Evolutionary conservation across 2,888 invertebrate genomes (phyloP).

Genomic region (Epinotia ramella): DNA sequence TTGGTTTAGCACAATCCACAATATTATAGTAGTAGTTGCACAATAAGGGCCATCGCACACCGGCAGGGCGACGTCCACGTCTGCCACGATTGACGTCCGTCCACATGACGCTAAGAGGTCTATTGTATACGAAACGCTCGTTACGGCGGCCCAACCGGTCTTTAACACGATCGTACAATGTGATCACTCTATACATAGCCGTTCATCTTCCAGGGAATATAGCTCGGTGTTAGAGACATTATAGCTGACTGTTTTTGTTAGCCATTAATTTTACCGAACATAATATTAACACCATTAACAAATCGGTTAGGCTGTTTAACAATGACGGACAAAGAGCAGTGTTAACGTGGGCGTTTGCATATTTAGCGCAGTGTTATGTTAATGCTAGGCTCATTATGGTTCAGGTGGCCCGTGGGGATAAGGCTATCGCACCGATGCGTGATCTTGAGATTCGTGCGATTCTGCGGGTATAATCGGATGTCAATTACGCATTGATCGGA

Average conservation of each 20-base stretch:
- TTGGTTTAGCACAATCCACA: constrained; percentile 23
- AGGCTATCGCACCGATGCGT: constrained; percentile 77
- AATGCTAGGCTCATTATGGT: constrained; percentile 73
- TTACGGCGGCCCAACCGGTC: constrained; percentile 80
- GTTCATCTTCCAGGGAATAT: constrained; percentile 66
- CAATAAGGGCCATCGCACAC: constrained; percentile 73
- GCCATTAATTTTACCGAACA: constrained; percentile 48
- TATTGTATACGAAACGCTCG: constrained; percentile 84
- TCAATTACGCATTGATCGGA: constrained; percentile 80
- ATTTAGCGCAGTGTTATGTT: constrained; percentile 60
- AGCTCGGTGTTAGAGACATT: constrained; percentile 57
- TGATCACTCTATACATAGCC: constrained; percentile 80
- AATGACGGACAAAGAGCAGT: constrained; percentile 35
- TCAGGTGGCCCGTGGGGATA: constrained; percentile 70
- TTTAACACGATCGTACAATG: constrained; percentile 82
- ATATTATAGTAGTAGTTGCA: constrained; percentile 46
- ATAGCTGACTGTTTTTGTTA: constrained; percentile 55
- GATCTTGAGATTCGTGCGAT: constrained; percentile 76
- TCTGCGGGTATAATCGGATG: constrained; percentile 65
- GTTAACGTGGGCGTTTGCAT: constrained; percentile 43
- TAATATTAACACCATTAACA: constrained; percentile 37
- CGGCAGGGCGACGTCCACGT: constrained; percentile 54
- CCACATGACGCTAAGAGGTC: constrained; percentile 84
- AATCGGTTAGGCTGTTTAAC: constrained; percentile 29
- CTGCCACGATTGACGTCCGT: constrained; percentile 76